Base-by-base conservation (phyloP, 1,140 invertebrate species). In the Antheraea mylitta region DNA sequence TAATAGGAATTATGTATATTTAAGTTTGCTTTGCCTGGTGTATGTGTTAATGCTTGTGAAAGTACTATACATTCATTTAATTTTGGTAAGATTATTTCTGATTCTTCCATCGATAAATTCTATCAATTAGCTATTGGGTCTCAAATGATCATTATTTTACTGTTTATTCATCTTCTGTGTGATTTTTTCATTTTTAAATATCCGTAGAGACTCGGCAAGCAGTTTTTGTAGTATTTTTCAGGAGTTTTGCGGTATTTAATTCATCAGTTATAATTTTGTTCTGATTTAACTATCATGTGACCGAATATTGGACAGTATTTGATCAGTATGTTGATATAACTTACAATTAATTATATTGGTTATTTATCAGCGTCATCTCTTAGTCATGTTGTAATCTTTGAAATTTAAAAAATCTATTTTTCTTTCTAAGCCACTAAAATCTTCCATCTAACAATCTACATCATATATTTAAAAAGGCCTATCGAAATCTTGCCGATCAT, bases 11-110 rank as follows among this genome's bases (percentile, higher is more conserved):
- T 63, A 48, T 71, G 64, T 58, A 71, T 65, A 70, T 69, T 69
- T 72, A 71, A 53, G 67, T 73, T 73, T 74, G 69, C 70, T 79
- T 69, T 78, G 86, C 76, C 58, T 78, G 67, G 70, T 72, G 73
- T 70, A 70, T 82, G 82, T 87, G 81, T 72, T 81, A 69, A 67
- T 78, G 45, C 37, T 72, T 72, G 78, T 85, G 80, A 70, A 77
- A 78, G 19, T 19, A 73, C 70, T 64, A 61, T 69, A 75, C 64
- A 66, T 77, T 66, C 66, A 64, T 53, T 77, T 48, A 66, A 73
- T 78, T 67, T 77, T 36, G 81, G 79, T 85, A 87, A 86, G 83
- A 78, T 76, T 68, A 69, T 72, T 70, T 38, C 60, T 63, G 66
- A 75, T 81, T 79, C 73, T 79, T 71, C 75, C 74, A 74, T 75